These are phyloP conservation scores for Sternarchorhynchus goeldii DNA, from an alignment of 2,797 vertebrate genomes.

Conservation along the genomic window DNA sequence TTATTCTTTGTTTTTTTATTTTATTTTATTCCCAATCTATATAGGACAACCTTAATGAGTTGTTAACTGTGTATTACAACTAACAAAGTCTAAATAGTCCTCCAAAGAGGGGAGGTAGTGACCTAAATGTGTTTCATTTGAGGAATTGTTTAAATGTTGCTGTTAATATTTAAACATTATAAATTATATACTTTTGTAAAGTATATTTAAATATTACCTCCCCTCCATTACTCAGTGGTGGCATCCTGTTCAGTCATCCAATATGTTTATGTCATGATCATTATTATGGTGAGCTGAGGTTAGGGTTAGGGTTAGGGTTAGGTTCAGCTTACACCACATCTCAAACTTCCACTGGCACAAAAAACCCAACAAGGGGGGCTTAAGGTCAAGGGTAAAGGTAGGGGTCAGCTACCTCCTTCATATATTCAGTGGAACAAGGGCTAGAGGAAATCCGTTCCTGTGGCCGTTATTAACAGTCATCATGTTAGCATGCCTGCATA, in stretches of 20 bases:
- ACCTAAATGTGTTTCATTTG: no score
- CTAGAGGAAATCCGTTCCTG: conserved; percentile 26
- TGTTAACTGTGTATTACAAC: no score
- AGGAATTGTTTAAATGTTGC: no score
- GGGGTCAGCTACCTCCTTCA: conserved; percentile 21
- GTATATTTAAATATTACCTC: neutral
- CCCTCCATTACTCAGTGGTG: neutral
- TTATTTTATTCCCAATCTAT: no score
- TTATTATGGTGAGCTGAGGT: conserved; percentile 1
- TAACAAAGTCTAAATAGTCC: no score
- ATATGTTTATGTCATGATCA: neutral
- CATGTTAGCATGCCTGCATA: neutral
- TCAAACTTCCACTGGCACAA: neutral
- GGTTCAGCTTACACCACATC: neutral
- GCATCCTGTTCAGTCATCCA: neutral
- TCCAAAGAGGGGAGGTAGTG: no score
- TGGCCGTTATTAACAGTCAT: neutral
- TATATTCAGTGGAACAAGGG: neutral
- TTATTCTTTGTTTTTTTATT: no score
- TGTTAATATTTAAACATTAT: no score
- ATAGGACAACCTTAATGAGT: no score
- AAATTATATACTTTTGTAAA: no score
- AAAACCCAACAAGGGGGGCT: conserved; percentile 52
- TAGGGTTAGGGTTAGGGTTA: no score
- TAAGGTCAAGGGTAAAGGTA: conserved; percentile 68